Evolutionary conservation across 2,113 vertebrate genomes (phyloP), one percentile per base, ranked within the genome.

Genomic region (Lamprologus ornatipinnis): DNA sequence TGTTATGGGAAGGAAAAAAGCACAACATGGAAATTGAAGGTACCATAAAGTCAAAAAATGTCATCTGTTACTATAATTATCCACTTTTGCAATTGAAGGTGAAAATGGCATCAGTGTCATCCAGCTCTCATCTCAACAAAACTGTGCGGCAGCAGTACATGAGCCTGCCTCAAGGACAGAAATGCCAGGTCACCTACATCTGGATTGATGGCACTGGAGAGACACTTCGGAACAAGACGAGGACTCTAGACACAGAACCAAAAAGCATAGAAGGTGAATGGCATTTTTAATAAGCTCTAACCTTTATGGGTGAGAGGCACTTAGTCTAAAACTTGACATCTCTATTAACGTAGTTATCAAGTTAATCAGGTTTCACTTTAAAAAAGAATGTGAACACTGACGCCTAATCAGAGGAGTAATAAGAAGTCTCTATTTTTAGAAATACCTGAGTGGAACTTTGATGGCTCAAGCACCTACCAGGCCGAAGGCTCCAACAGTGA

Each of bases 381-480:
- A 26, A 23, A 45, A 73, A 75, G 9, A 75, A 47, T 47, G 6
- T 78, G 15, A 31, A 78, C 60, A 57, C 5, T 54, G 35, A 42
- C 2, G 0, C 11, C 42, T 78, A 19, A 91, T 96, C 2, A 28
- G 55, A 60, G 5, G 26, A 49, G 8, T 96, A 9, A 17, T 53
- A 33, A 8, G 9, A 5, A 49, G 17, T 21, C 4, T 14, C 1
- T 47, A 6, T 28, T 78, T 49, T 33, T 91, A 98, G 97, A 97
- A 1, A 88, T 98, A 21, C 97, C 97, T 0, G 96, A 97, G 89
- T 98, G 97, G 97, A 97, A 97, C 91, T 97, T 97, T 0, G 97
- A 97, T 88, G 97, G 93, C 91, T 97, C 0, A 75, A 97, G 93
- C 96, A 97, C 63, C 90, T 95, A 89, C 1, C 97, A 98, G 92